These are phyloP conservation scores for Heliconius ethilla DNA, from an alignment of 2,888 invertebrate genomes.

Conservation along the genomic window DNA sequence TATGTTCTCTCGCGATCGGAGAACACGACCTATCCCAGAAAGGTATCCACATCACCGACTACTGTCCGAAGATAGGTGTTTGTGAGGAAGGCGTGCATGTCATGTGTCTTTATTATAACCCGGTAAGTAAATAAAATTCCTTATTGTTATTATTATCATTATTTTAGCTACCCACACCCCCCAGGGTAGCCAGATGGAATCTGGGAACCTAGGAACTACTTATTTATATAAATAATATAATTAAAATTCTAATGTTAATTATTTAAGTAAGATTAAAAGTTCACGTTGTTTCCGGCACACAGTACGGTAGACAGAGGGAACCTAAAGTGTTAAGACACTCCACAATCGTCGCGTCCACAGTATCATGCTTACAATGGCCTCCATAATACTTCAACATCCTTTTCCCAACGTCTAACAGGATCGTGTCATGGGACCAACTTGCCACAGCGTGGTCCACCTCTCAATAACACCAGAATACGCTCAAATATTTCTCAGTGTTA, in stretches of 20 bases:
- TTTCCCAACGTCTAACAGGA: conserved; percentile 47
- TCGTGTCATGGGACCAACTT: conserved; percentile 54
- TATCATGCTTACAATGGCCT: background rate
- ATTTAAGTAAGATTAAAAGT: background rate
- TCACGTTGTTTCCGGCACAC: background rate
- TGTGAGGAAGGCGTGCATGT: conserved; percentile 67
- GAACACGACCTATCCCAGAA: conserved; percentile 45
- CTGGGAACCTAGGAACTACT: too few relatives aligned
- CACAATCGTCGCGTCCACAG: background rate
- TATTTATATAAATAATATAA: too few relatives aligned
- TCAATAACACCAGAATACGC: conserved; percentile 54
- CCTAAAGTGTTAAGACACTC: background rate
- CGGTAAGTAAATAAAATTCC: conserved; percentile 54
- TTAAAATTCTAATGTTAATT: too few relatives aligned
- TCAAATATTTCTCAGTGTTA: conserved; percentile 53
- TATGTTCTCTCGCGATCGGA: conserved; percentile 56
- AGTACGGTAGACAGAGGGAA: background rate
- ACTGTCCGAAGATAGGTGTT: conserved; percentile 57
- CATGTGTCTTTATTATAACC: conserved; percentile 67
- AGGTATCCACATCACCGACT: conserved; percentile 55
- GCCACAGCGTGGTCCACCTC: conserved; percentile 52
- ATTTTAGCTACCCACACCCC: too few relatives aligned
- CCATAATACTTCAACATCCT: background rate
- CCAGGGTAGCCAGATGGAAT: too few relatives aligned
- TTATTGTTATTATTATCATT: too few relatives aligned